Percentiles rank a stretch among this genome's conserved stretches.
These are phyloP conservation scores for Penaeus indicus DNA, from an alignment of 1,140 invertebrate genomes.

Conservation along the genomic window DNA sequence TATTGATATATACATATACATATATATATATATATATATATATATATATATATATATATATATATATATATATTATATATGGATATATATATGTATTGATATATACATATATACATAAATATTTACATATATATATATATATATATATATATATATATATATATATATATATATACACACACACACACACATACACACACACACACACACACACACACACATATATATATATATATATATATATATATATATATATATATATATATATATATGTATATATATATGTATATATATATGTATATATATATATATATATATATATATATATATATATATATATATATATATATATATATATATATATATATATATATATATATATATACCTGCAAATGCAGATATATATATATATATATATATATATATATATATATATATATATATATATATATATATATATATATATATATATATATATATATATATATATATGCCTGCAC, in stretches of 20 bases:
- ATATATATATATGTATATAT: background rate
- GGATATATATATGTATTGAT: background rate
- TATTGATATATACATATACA: background rate
- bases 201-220: background rate
- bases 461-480: too few relatives aligned
- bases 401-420: too few relatives aligned
- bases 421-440: too few relatives aligned
- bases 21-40: background rate
- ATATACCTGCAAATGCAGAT: background rate
- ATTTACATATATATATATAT: too few relatives aligned
- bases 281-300: background rate
- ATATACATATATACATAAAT: too few relatives aligned
- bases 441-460: too few relatives aligned
- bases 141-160: too few relatives aligned
- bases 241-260: conserved; percentile 5
- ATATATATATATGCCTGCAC: background rate
- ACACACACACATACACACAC: background rate
- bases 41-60: conserved; percentile 1
- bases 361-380: background rate
- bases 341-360: background rate
- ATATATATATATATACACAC: too few relatives aligned
- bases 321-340: conserved; percentile 11
- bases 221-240: background rate
- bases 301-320: background rate
- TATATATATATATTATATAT: conserved; percentile 20